Evolutionary conservation across 2,888 invertebrate species (phyloP).

Genomic region (Agrochola litura): DNA sequence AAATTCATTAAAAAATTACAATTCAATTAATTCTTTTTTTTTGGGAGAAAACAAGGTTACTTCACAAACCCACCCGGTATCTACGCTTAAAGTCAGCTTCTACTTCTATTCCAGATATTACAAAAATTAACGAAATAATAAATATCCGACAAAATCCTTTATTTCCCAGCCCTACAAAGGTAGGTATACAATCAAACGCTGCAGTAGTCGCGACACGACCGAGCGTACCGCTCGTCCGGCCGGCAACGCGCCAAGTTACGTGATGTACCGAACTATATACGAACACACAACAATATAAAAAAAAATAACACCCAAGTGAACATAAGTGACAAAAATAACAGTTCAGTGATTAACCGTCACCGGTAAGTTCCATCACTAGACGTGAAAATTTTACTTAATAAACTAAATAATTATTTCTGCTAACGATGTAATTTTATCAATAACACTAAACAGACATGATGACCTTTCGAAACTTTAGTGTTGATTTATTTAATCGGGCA

Average conservation of each 20-base stretch:
- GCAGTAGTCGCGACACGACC: slow-evolving; percentile 66
- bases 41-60: not conserved
- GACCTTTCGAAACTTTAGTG: slow-evolving; percentile 65
- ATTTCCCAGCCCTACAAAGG: slow-evolving; percentile 60
- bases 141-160: slow-evolving; percentile 42
- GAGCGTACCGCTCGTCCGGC: slow-evolving; percentile 60
- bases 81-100: not conserved
- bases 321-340: slow-evolving; percentile 54
- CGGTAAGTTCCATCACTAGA: slow-evolving; percentile 59
- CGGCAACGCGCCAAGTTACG: slow-evolving; percentile 41
- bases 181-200: slow-evolving; percentile 61
- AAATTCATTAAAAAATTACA: too few relatives aligned
- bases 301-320: slow-evolving; percentile 62
- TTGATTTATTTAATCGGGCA: slow-evolving; percentile 48
- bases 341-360: slow-evolving; percentile 53
- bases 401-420: slow-evolving; percentile 36
- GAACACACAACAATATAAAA: slow-evolving; percentile 62
- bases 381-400: slow-evolving; percentile 12
- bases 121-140: slow-evolving; percentile 1
- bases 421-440: slow-evolving; percentile 64
- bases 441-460: slow-evolving; percentile 59
- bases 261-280: slow-evolving; percentile 68
- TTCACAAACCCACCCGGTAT: not conserved
- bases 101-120: not conserved
- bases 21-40: not conserved